A percentile compares a stretch with the other conserved stretches of the same genome.
Evolutionary conservation across 1,140 invertebrate species (phyloP).

Genomic region (Calycopis cecrops): DNA sequence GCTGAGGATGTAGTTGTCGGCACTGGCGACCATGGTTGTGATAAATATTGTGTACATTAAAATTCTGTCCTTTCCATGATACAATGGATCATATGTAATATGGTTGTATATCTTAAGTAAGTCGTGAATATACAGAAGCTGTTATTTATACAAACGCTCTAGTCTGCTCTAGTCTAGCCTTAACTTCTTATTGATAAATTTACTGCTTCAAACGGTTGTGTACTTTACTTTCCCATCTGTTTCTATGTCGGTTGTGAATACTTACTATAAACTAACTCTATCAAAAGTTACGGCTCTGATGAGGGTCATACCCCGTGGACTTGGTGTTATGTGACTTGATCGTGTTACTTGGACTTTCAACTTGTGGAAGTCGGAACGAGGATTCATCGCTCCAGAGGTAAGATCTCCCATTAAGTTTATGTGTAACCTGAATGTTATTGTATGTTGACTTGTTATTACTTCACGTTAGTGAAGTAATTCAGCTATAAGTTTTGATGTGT

Average conservation of each 20-base stretch:
- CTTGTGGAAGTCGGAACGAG: slow-evolving; percentile 5
- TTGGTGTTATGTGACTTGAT: not conserved
- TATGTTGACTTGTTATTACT: no score
- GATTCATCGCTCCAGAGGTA: not conserved
- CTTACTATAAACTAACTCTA: not conserved
- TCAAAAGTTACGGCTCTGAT: not conserved
- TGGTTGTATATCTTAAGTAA: no score
- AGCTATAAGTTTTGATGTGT: no score
- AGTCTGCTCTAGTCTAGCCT: not conserved
- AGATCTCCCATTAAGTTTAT: not conserved
- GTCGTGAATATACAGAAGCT: no score
- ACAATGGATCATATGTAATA: no score
- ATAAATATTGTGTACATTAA: not conserved
- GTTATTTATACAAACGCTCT: not conserved
- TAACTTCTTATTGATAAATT: not conserved
- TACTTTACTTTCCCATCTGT: not conserved
- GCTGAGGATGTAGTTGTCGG: slow-evolving; percentile 8
- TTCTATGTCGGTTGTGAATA: slow-evolving; percentile 6
- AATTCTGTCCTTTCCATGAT: no score
- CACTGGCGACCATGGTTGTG: slow-evolving; percentile 31
- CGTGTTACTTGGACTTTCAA: slow-evolving; percentile 2
- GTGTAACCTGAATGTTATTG: not conserved
- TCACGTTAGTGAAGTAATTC: no score
- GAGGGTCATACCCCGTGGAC: slow-evolving; percentile 1
- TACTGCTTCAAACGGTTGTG: slow-evolving; percentile 5